Base-by-base conservation (phyloP, 1,140 invertebrate species). In the Paramacrobiotus metropolitanus region DNA sequence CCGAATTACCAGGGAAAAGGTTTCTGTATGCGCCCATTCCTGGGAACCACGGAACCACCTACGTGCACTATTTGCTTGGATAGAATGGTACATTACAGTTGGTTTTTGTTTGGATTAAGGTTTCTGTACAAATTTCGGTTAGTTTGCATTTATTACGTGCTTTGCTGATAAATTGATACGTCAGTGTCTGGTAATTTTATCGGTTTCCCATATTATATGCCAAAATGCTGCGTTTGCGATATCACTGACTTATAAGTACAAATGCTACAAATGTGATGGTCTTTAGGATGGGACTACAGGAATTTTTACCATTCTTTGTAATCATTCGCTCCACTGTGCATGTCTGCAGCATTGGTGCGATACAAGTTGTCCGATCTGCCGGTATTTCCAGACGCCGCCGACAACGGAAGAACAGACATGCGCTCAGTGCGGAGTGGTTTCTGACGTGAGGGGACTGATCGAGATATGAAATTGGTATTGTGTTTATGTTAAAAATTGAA, bases 291-390 rank as follows among this genome's bases (percentile, higher is more conserved):
- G 96, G 64, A 87, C 96, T 1, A 92, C 97, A 73, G 91, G 92
- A 1, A 85, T 98, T 65, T 76, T 98, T 61, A 97, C 92, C 2
- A 94, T 99, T 68, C 77, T 98, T 31, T 99, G 95, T 71, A 96
- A 97, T 76, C 95, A 99, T 75, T 84, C 90, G 0, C 98, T 97
- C 74, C 95, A 99, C 75, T 83, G 86, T 21, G 82, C 82, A 65
- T 99, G 94, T 74, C 75, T 99, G 30, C 81, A 86, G 61, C 86
- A 96, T 72, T 98, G 94, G 92, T 82, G 85, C n/a, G 91, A 95
- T 72, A 87, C 84, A 24, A 90, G 77, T 65, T 82, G 81, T 68
- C 81, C 80, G 20, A 78, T 82, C 18, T 82, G 76, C 69, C 80
- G 85, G 28, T 90, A 86, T 70, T 84, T 86, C 64, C 90, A 94